phyloP scores from a whole-genome alignment of 2,888 invertebrate genomes.

The Xestia c-nigrum region DNA sequence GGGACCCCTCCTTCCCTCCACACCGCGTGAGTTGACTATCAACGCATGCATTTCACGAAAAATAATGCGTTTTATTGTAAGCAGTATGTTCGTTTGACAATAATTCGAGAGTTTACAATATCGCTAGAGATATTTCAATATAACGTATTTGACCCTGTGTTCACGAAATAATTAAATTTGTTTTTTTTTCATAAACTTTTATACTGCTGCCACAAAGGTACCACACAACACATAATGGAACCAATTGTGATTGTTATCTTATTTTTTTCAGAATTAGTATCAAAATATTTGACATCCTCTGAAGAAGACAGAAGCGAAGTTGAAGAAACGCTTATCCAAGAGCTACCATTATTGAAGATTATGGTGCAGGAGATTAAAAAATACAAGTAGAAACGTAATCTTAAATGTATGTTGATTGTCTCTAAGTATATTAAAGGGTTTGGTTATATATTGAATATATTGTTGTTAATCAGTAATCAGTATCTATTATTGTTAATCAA shows the following conservation, averaged over 20 bases:
- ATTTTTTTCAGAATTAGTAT: slow-evolving; percentile 79
- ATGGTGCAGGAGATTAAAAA: slow-evolving; percentile 85
- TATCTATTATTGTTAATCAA: too few species aligned
- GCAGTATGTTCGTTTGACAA: too few species aligned
- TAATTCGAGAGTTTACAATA: too few species aligned
- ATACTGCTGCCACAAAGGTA: not conserved
- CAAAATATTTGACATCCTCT: slow-evolving; percentile 82
- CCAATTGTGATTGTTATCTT: not conserved
- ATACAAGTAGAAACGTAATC: slow-evolving; percentile 74
- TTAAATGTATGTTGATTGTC: not conserved
- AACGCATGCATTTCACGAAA: too few species aligned
- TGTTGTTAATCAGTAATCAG: not conserved
- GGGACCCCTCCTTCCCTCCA: too few species aligned
- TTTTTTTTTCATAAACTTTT: not conserved
- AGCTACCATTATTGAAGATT: slow-evolving; percentile 80
- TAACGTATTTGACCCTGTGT: too few species aligned
- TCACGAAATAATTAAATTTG: too few species aligned
- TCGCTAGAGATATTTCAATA: too few species aligned
- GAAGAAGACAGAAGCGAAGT: slow-evolving; percentile 79
- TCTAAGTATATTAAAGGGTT: not conserved
- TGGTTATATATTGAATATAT: slow-evolving; percentile 30
- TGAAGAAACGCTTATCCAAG: slow-evolving; percentile 79
- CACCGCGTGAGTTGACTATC: too few species aligned
- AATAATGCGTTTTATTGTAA: too few species aligned
- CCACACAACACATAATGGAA: not conserved